Base-by-base conservation (phyloP, 1,140 invertebrate genomes). In the Hyposmocoma kahamanoa region DNA sequence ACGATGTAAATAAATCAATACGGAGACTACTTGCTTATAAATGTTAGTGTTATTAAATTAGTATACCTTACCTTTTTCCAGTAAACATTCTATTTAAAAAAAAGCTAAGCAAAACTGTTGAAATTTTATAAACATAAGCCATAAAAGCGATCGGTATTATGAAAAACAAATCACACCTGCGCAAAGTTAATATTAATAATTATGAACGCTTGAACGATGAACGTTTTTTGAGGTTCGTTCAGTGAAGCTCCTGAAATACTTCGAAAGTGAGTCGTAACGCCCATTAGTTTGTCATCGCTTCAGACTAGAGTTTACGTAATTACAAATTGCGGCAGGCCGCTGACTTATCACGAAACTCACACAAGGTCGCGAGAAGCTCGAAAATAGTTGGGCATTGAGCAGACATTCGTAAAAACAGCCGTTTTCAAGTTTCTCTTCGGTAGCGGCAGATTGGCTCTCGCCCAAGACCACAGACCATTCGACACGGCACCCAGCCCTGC, bases 391-490 rank as follows among this genome's bases (percentile, higher is more conserved):
- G 60, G 62, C 65, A 66, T 58, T 69, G 62, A 79, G 77, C 64
- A 71, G 71, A 75, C 72, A 82, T 83, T 76, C 55, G 78, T 85
- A 80, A 77, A 85, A 85, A 77, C 67, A 67, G 43, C 43, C 67
- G 59, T 77, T 83, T 81, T 79, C 63, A 62, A 83, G 71, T 72
- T 75, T 73, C 63, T 58, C 59, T 56, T 61, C 63, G 58, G 58
- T 59, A 65, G 56, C 53, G 61, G 65, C 54, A 51, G 51, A 48
- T 69, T 84, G 81, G 81, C 77, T 15, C 20, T 19, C 36, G 28
- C 65, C 81, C 78, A 84, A 82, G 67, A 69, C n/a, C 65, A 70
- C 71, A 60, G 68, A 69, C 75, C 59, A 69, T 72, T 69, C 73
- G 67, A 76, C 75, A 62, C 68, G 58, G 59, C 55, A 59, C 61